Conservation (phyloP, 2,888 invertebrate species). For the Oxytorus armatus region DNA sequence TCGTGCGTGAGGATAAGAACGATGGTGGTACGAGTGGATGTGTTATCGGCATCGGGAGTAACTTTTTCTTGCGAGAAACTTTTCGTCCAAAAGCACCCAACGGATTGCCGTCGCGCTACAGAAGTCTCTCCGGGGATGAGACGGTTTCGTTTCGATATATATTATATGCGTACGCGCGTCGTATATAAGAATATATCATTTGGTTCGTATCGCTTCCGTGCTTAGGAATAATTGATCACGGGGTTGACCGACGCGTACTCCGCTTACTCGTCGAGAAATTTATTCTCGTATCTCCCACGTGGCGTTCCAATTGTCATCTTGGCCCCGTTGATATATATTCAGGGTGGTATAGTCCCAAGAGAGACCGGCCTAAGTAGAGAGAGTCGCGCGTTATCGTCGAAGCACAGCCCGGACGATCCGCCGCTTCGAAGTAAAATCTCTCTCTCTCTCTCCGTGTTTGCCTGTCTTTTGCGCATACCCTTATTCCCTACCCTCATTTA, state of each 20-base stretch:
- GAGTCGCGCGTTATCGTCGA: slow-evolving; percentile 75
- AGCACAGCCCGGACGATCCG: slow-evolving; percentile 76
- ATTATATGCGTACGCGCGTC: too few relatives aligned
- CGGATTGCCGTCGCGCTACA: background rate
- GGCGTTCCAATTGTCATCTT: background rate
- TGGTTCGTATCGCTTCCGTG: slow-evolving; percentile 58
- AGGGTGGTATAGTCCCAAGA: slow-evolving; percentile 55
- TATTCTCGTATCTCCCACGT: slow-evolving; percentile 54
- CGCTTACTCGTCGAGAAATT: slow-evolving; percentile 63
- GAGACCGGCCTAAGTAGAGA: slow-evolving; percentile 57
- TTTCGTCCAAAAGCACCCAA: background rate
- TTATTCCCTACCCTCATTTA: slow-evolving; percentile 47
- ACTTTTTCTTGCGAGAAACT: background rate
- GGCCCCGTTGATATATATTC: slow-evolving; percentile 71
- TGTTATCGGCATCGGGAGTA: background rate
- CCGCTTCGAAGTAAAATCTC: slow-evolving; percentile 67
- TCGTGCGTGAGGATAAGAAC: too few relatives aligned
- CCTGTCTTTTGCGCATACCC: slow-evolving; percentile 1
- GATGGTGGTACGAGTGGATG: background rate
- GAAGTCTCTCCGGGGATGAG: background rate
- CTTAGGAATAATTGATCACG: slow-evolving; percentile 66
- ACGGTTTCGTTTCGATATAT: background rate
- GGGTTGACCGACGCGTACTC: slow-evolving; percentile 10
- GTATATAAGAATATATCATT: slow-evolving; percentile 50
- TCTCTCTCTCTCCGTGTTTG: slow-evolving; percentile 63